Evolutionary conservation across 2,797 vertebrate genomes (phyloP), one percentile per base, ranked within the genome.

Genomic region (Buphagus erythrorhynchus): DNA sequence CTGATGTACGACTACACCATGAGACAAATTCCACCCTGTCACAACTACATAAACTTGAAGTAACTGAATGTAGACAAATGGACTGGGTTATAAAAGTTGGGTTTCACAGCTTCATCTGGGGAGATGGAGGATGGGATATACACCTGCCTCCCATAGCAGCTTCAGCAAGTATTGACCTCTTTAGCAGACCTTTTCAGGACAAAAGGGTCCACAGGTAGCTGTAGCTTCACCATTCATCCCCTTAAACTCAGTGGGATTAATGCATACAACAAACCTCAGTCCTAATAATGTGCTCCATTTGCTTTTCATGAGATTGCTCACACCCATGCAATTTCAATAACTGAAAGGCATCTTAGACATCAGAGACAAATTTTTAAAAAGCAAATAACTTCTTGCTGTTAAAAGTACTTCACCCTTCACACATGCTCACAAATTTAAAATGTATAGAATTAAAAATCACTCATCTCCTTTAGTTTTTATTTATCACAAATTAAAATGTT

Each of bases 201-300:
- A 31, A 42, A 22, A 73, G 22, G n/a, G 85, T 35, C 14, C 58
- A 76, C 9, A 3, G 31, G 24, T 10, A 48, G 26, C 8, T 80
- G 29, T 31, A 25, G 10, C 31, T 52, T 57, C 5, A 51, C 5
- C 28, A 33, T 38, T 49, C 18, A 16, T 19, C 6, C 58, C 43
- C 54, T 85, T 84, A 48, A 75, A 69, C 15, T n/a, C 28, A 10
- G 10, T 20, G 48, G 21, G 17, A 73, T 58, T 52, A 71, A 71
- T 13, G 55, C 24, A 43, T 2, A 51, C 8, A 69, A 36, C 13
- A 73, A 74, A 66, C 16, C 58, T 69, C 66, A 45, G 38, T 46
- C 51, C 33, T 51, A 4, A 10, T 5, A 55, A 17, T 0, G 0
- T 2, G 0, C 19, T 61, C 17, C 46, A 11, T 10, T 52, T 78